Percentiles rank a stretch among this genome's conserved stretches.
These are phyloP conservation scores for Gadus chalcogrammus DNA, from an alignment of 2,113 vertebrate species.

Conservation along the genomic window DNA sequence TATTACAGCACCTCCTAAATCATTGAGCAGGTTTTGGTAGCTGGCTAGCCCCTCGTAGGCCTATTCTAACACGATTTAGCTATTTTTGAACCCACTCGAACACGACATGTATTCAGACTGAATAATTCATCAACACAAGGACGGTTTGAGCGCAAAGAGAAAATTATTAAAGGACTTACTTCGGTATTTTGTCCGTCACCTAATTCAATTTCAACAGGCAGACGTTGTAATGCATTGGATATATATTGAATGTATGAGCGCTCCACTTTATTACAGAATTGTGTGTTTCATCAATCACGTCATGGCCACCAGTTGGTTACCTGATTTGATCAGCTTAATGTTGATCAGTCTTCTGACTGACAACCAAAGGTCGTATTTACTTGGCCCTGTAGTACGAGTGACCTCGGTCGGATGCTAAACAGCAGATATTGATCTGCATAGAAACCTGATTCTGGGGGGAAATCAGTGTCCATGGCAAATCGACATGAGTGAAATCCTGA, in stretches of 20 bases:
- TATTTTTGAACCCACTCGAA: conserved; percentile 57
- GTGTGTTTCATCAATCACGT: too few species aligned
- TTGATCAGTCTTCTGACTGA: too few species aligned
- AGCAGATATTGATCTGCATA: conserved; percentile 17
- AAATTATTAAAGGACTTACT: conserved; percentile 26
- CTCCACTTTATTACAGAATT: too few species aligned
- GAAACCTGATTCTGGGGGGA: conserved; percentile 8
- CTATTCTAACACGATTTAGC: conserved; percentile 60
- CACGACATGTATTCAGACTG: conserved; percentile 46
- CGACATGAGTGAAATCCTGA: conserved; percentile 19
- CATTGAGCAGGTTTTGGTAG: conserved; percentile 54
- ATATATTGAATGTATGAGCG: too few species aligned
- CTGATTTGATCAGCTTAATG: too few species aligned
- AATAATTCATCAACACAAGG: conserved; percentile 54
- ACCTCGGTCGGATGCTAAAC: background rate
- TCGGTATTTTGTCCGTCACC: conserved; percentile 17
- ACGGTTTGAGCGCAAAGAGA: conserved; percentile 28
- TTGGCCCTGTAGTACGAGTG: too few species aligned
- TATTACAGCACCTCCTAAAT: conserved; percentile 56
- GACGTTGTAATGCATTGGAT: background rate
- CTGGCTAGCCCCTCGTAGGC: conserved; percentile 44
- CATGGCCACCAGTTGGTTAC: too few species aligned
- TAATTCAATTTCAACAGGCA: conserved; percentile 10
- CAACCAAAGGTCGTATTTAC: too few species aligned
- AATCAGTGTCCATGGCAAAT: conserved; percentile 31